Percentiles rank a stretch among this genome's conserved stretches.
Evolutionary conservation across 2,888 invertebrate genomes (phyloP).

Genomic region (Ophonus ardosiacus): DNA sequence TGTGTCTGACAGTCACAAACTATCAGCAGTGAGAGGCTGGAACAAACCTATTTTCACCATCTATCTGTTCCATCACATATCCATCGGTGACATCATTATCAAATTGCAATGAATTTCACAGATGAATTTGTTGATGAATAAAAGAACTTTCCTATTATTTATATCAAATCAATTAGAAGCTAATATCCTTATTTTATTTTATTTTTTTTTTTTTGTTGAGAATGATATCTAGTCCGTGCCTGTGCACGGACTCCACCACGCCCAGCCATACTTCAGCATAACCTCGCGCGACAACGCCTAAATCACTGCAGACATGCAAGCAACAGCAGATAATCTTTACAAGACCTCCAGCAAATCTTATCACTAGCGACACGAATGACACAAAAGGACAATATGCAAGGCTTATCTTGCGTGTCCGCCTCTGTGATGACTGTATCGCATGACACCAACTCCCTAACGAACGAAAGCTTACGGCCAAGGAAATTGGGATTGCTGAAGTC

Average conservation of each 20-base stretch:
- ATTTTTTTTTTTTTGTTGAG: too few relatives aligned
- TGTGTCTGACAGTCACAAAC: too few relatives aligned
- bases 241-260: neutral
- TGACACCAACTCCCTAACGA: conserved; percentile 56
- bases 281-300: conserved; percentile 44
- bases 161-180: too few relatives aligned
- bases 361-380: conserved; percentile 63
- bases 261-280: conserved; percentile 40
- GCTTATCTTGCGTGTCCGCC: conserved; percentile 56
- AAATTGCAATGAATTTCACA: too few relatives aligned
- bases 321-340: conserved; percentile 61
- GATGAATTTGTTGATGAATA: too few relatives aligned
- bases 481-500: neutral
- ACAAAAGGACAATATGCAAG: conserved; percentile 64
- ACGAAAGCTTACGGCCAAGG: conserved; percentile 1
- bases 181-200: too few relatives aligned
- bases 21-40: too few relatives aligned
- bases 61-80: too few relatives aligned
- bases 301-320: conserved; percentile 63
- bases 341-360: conserved; percentile 64
- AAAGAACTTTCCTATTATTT: too few relatives aligned
- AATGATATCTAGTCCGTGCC: neutral
- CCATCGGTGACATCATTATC: too few relatives aligned
- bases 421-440: conserved; percentile 61
- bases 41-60: too few relatives aligned